Percentiles rank a stretch among this genome's conserved stretches.
Conservation (phyloP, 2,113 vertebrate genomes). For the Peromyscus polionotus region DNA sequence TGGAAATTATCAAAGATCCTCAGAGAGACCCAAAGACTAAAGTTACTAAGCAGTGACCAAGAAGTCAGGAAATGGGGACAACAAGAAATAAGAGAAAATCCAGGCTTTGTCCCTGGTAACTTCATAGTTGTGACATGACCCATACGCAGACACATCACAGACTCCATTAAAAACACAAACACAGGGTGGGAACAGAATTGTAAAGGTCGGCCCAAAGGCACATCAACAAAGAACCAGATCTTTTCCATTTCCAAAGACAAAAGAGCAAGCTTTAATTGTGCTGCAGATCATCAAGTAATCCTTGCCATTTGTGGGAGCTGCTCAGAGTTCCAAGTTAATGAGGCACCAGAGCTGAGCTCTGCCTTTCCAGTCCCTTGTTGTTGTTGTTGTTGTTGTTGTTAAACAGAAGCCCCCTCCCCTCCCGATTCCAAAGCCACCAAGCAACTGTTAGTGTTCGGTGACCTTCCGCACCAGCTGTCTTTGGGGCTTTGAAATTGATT, state of each 20-base stretch:
- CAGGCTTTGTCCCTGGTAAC: not conserved
- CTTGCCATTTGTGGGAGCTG: not conserved
- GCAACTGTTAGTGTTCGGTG: slow-evolving; percentile 53
- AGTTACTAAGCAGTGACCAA: not conserved
- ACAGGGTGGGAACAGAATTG: not conserved
- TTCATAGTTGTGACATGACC: slow-evolving; percentile 45
- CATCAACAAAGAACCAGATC: not conserved
- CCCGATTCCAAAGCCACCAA: slow-evolving; percentile 63
- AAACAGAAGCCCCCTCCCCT: slow-evolving; percentile 38
- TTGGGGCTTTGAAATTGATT: slow-evolving; percentile 68
- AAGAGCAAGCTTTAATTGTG: not conserved
- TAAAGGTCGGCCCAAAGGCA: not conserved
- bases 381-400: slow-evolving; percentile 31
- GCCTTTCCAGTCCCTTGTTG: not conserved
- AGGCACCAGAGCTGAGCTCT: not conserved
- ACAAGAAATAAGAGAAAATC: not conserved
- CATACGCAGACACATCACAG: not conserved
- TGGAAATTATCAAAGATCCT: not conserved
- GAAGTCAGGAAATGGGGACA: not conserved
- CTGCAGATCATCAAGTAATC: not conserved
- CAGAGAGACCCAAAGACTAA: not conserved
- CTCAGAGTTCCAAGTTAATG: not conserved
- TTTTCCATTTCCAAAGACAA: not conserved
- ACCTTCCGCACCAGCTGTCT: slow-evolving; percentile 71
- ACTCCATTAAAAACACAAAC: not conserved